Evolutionary conservation across 2,797 vertebrate genomes (phyloP).

Genomic region (Mormyrops attenuatus): DNA sequence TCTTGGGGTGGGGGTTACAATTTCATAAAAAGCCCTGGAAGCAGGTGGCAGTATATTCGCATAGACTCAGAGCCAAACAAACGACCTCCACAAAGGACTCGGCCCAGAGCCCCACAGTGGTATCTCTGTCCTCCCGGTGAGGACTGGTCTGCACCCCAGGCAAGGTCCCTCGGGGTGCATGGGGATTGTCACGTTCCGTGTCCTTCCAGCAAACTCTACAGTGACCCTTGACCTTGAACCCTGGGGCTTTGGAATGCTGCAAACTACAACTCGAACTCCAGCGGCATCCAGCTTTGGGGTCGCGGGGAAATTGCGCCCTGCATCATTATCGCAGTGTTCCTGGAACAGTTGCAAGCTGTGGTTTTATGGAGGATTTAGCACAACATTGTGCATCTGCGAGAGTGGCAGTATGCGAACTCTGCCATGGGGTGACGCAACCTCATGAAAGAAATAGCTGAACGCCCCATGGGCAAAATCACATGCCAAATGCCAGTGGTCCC

Average conservation of each 20-base stretch:
- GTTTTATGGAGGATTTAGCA: constrained; percentile 22
- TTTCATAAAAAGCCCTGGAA: not conserved
- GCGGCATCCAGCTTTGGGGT: not conserved
- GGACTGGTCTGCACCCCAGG: not conserved
- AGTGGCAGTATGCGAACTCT: constrained; percentile 27
- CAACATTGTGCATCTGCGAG: constrained; percentile 22
- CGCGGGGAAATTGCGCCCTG: not conserved
- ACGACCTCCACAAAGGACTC: constrained; percentile 4
- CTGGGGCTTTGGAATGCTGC: not conserved
- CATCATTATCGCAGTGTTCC: not conserved
- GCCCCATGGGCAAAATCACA: not conserved
- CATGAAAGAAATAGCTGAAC: constrained; percentile 24
- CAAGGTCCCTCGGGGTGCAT: not conserved
- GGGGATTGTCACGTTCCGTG: not conserved
- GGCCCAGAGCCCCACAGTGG: not conserved
- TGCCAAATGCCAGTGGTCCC: not conserved
- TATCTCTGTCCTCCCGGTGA: not conserved
- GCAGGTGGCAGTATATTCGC: not conserved
- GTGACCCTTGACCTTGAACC: not conserved
- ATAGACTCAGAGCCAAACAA: not conserved
- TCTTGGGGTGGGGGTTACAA: not conserved
- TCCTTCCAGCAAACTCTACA: not conserved
- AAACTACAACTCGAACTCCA: not conserved
- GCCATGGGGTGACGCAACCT: not conserved
- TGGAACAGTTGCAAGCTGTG: not conserved